Conservation (phyloP, 2,113 vertebrate species). For the Mustelus asterias region DNA sequence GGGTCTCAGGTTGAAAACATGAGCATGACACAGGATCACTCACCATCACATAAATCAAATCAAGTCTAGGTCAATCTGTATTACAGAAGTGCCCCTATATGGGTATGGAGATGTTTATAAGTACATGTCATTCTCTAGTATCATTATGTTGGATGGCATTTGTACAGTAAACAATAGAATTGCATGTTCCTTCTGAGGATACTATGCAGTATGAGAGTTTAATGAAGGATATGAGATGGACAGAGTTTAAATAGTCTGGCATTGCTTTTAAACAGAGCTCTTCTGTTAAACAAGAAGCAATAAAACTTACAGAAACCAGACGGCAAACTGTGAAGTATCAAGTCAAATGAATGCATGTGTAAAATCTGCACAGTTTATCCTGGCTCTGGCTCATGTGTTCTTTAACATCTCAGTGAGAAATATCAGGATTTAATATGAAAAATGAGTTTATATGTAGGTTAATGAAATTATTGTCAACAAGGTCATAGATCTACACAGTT, state of each 20-base stretch:
- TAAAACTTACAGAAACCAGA: conserved; percentile 27
- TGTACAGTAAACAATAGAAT: conserved; percentile 6
- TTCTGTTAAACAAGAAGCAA: not conserved
- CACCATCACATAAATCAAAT: not conserved
- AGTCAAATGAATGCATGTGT: not conserved
- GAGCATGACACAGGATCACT: not conserved
- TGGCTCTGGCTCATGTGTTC: not conserved
- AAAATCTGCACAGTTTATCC: conserved; percentile 10
- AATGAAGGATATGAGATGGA: not conserved
- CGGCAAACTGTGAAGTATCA: conserved; percentile 18
- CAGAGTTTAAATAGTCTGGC: conserved; percentile 22
- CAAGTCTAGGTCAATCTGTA: not conserved
- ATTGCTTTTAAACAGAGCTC: not conserved
- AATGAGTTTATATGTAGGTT: not conserved
- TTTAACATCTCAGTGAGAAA: conserved; percentile 6
- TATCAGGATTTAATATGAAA: not conserved
- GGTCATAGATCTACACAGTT: not conserved
- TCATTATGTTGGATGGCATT: not conserved
- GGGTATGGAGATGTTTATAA: not conserved
- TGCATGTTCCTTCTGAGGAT: not conserved
- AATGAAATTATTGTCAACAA: not conserved
- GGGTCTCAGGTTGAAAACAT: not conserved
- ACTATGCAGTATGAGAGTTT: not conserved
- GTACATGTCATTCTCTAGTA: not conserved
- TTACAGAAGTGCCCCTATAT: not conserved